A percentile compares a stretch with the other conserved stretches of the same genome.
Conservation (phyloP, 2,113 vertebrate genomes). For the Ailurus styani region DNA sequence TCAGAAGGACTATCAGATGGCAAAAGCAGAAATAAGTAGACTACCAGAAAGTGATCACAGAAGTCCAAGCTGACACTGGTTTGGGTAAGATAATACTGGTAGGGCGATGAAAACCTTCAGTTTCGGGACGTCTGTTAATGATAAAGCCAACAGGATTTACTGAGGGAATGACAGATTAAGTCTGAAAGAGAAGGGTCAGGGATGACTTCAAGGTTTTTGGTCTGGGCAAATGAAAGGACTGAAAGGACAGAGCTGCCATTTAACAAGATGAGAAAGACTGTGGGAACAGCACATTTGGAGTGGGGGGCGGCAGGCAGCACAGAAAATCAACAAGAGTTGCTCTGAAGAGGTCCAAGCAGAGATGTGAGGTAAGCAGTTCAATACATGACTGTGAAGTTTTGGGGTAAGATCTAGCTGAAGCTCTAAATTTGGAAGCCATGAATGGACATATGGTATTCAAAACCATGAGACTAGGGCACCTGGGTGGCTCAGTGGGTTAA, state of each 20-base stretch:
- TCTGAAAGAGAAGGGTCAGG: neutral
- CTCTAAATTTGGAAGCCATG: neutral
- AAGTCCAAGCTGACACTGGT: neutral
- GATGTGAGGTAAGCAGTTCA: neutral
- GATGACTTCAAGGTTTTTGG: neutral
- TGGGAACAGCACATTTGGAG: neutral
- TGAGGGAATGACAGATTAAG: neutral
- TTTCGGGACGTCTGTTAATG: neutral
- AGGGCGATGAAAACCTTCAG: neutral
- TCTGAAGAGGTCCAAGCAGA: neutral
- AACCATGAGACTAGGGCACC: neutral
- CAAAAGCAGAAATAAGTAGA: neutral
- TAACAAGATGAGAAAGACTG: neutral
- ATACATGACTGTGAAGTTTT: neutral
- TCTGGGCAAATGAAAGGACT: neutral
- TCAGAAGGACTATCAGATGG: neutral
- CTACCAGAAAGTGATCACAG: neutral
- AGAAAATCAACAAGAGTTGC: neutral
- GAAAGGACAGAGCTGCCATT: neutral
- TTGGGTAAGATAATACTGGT: neutral
- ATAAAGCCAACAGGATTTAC: neutral
- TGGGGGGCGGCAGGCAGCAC: neutral
- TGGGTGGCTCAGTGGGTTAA: too few relatives aligned
- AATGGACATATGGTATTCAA: neutral
- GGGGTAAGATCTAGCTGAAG: neutral